Conservation (phyloP, 2,797 vertebrate genomes). For the Mionectes olivaceus region DNA sequence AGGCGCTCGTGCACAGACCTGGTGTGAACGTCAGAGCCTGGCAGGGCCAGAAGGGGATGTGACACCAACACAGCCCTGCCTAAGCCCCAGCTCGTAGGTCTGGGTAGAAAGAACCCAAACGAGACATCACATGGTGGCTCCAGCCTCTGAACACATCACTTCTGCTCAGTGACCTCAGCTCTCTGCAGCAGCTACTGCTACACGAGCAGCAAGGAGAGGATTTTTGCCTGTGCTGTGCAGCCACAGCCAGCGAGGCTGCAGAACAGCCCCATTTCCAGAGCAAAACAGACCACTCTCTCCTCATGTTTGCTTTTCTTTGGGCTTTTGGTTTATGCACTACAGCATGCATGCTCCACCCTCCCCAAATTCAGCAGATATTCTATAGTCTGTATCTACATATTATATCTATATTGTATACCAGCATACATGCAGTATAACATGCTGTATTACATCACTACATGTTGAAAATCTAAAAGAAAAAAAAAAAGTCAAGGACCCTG, state of each 20-base stretch:
- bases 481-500: neutral
- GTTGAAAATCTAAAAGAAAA: neutral
- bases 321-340: neutral
- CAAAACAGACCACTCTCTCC: neutral
- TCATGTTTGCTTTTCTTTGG: neutral
- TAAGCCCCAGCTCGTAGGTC: neutral
- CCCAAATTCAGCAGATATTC: neutral
- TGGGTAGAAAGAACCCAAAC: neutral
- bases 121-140: neutral
- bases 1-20: neutral
- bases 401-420: accelerated
- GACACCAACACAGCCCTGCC: neutral
- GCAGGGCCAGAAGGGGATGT: neutral
- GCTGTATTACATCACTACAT: neutral
- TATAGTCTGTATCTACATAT: neutral
- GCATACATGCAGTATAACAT: neutral
- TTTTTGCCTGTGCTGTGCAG: neutral
- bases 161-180: neutral
- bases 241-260: neutral
- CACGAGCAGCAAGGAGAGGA: neutral
- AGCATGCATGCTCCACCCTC: neutral
- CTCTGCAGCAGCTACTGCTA: neutral
- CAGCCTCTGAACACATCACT: neutral
- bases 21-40: neutral
- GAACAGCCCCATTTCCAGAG: neutral